Evolutionary conservation across 2,888 invertebrate genomes (phyloP).

Genomic region (Lydus trimaculatus): DNA sequence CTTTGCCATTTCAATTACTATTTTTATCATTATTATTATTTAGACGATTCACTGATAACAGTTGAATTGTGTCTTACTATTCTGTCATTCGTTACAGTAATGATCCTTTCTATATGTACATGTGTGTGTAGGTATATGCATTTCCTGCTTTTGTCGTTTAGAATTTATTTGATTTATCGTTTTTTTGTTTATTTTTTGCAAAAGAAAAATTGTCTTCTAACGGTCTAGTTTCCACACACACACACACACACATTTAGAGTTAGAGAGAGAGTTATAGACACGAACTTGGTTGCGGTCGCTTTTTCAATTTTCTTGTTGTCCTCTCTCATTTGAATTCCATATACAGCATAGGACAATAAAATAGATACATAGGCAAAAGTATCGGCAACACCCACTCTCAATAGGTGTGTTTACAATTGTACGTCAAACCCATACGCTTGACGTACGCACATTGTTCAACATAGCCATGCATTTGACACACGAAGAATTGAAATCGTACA

Average conservation of each 20-base stretch:
- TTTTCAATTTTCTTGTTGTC: constrained; percentile 1
- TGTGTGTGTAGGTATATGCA: constrained; percentile 3
- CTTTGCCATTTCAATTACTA: background rate
- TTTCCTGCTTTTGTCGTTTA: constrained; percentile 2
- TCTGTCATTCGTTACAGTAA: constrained; percentile 2
- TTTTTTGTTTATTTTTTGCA: background rate
- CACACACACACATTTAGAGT: background rate
- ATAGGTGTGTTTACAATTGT: too few relatives aligned
- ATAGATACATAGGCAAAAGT: background rate
- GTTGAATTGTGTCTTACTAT: constrained; percentile 1
- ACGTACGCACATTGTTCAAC: too few relatives aligned
- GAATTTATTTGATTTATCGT: too few relatives aligned
- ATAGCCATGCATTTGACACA: too few relatives aligned
- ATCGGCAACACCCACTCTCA: too few relatives aligned
- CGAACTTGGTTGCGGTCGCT: background rate
- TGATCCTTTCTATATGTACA: background rate
- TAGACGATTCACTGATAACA: background rate
- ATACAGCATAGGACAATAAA: too few relatives aligned
- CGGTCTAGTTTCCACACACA: background rate
- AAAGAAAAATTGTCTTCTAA: background rate
- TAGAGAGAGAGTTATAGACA: background rate
- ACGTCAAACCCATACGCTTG: too few relatives aligned
- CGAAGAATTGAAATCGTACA: too few relatives aligned
- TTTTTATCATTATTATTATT: background rate
- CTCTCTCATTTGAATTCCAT: background rate